A percentile compares a stretch with the other conserved stretches of the same genome.
phyloP scores from a whole-genome alignment of 2,888 invertebrate genomes.

The Drosophila atroscutellata region DNA sequence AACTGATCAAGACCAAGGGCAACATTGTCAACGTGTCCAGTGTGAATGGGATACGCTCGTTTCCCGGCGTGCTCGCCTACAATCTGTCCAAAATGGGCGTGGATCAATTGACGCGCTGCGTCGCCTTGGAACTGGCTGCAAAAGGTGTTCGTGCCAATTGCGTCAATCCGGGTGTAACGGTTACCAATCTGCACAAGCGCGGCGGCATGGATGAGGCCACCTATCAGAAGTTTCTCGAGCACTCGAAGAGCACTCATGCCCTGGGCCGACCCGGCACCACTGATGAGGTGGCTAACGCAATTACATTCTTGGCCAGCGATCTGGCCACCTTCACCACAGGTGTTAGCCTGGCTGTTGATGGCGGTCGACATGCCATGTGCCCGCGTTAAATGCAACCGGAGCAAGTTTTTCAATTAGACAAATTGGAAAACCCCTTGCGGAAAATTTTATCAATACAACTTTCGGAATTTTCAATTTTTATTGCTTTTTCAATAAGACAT shows the following conservation, averaged over 20 bases:
- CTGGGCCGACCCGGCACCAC: constrained; percentile 93
- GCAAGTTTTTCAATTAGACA: not conserved
- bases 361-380: constrained; percentile 97
- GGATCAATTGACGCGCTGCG: constrained; percentile 97
- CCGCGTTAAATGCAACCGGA: constrained; percentile 88
- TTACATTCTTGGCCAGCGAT: constrained; percentile 95
- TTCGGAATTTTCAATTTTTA: not conserved
- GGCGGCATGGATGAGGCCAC: constrained; percentile 94
- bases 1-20: constrained; percentile 93
- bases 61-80: constrained; percentile 95
- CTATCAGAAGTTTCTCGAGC: constrained; percentile 93
- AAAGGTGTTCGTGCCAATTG: constrained; percentile 95
- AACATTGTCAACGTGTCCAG: constrained; percentile 98
- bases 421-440: not conserved
- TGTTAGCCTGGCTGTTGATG: constrained; percentile 95
- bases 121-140: constrained; percentile 93
- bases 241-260: constrained; percentile 95
- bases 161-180: constrained; percentile 95
- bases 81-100: constrained; percentile 96
- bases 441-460: not conserved
- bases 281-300: constrained; percentile 94
- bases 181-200: constrained; percentile 94
- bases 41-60: constrained; percentile 95
- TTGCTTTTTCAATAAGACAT: not conserved
- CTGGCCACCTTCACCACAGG: constrained; percentile 96